Conservation (phyloP, 2,113 vertebrate genomes). For the Rhinolophus ferrumequinum region DNA sequence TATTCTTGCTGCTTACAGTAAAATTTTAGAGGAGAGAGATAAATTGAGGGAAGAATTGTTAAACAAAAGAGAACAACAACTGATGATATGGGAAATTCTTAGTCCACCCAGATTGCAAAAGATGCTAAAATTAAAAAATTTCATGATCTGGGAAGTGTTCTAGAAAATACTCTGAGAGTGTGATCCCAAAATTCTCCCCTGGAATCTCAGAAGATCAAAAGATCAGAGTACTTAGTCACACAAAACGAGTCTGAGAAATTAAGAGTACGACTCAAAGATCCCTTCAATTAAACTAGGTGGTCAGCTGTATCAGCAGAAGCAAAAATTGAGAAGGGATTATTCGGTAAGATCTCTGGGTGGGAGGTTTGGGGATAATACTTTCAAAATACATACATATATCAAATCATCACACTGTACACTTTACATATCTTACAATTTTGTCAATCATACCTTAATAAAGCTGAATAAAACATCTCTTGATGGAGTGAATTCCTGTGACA, state of each 20-base stretch:
- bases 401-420: neutral
- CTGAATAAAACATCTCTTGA: neutral
- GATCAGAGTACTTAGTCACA: neutral
- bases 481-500: constrained; percentile 9
- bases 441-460: neutral
- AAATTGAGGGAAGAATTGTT: neutral
- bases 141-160: neutral
- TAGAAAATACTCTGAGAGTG: neutral
- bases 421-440: neutral
- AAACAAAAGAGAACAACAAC: neutral
- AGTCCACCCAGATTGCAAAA: neutral
- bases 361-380: neutral
- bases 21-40: neutral
- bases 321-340: neutral
- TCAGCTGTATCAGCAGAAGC: neutral
- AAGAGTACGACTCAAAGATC: neutral
- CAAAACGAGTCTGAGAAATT: neutral
- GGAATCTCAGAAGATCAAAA: neutral
- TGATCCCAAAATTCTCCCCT: neutral
- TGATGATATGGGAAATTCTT: neutral
- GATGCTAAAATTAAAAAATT: neutral
- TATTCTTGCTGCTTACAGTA: neutral
- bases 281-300: neutral
- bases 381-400: neutral
- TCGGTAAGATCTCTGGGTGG: neutral